Evolutionary conservation across 2,888 invertebrate species (phyloP).

Genomic region (Nasonovia ribisnigri): DNA sequence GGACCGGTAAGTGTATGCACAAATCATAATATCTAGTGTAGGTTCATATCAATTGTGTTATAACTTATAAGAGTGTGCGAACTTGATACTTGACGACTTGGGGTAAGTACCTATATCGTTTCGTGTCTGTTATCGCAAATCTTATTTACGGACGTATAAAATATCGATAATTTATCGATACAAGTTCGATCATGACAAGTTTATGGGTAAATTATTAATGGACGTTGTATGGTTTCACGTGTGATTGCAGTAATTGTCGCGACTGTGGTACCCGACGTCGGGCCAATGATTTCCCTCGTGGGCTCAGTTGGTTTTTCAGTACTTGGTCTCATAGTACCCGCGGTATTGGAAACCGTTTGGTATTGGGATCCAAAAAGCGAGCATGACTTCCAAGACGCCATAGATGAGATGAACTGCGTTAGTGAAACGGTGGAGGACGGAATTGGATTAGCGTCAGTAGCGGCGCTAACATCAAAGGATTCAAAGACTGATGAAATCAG

Average conservation of each 20-base stretch:
- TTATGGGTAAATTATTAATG: background rate
- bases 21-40: background rate
- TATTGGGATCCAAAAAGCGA: slow-evolving; percentile 67
- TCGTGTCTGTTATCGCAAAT: background rate
- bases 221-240: background rate
- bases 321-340: slow-evolving; percentile 82
- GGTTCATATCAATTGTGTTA: background rate
- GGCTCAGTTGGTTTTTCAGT: slow-evolving; percentile 82
- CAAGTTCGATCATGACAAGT: background rate
- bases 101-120: background rate
- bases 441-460: slow-evolving; percentile 76
- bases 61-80: background rate
- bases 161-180: background rate
- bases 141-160: background rate
- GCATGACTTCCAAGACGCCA: slow-evolving; percentile 70
- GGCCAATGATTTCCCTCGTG: slow-evolving; percentile 88
- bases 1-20: background rate
- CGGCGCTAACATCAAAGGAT: slow-evolving; percentile 74
- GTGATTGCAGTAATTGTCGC: slow-evolving; percentile 78
- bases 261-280: slow-evolving; percentile 83
- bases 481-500: background rate
- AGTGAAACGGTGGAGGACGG: slow-evolving; percentile 70
- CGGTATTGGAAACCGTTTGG: slow-evolving; percentile 78
- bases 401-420: too few species aligned
- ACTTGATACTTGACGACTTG: background rate